phyloP scores from a whole-genome alignment of 1,140 invertebrate species.

The Drosophila nasuta region DNA sequence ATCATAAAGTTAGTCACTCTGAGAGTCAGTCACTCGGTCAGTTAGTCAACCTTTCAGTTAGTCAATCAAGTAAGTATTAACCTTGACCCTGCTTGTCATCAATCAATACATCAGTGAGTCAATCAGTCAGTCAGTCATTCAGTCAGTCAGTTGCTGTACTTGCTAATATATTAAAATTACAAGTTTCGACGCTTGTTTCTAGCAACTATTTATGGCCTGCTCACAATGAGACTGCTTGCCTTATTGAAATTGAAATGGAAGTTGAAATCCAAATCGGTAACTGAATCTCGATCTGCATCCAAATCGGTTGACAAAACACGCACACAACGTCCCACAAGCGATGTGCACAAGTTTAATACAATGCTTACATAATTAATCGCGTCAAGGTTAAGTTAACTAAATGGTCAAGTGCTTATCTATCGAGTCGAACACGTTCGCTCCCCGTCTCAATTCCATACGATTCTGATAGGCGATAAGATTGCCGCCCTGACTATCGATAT shows the following conservation, averaged over 20 bases:
- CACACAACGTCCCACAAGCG: slow-evolving; percentile 6
- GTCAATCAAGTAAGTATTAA: background rate
- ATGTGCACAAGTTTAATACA: background rate
- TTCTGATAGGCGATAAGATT: slow-evolving; percentile 38
- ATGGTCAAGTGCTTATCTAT: slow-evolving; percentile 45
- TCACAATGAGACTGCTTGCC: slow-evolving; percentile 13
- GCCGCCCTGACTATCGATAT: slow-evolving; percentile 26
- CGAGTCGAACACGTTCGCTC: slow-evolving; percentile 6
- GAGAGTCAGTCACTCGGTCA: background rate
- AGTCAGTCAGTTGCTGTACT: background rate
- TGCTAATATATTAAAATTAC: slow-evolving; percentile 15
- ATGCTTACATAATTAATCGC: slow-evolving; percentile 42
- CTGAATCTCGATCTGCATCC: slow-evolving; percentile 20
- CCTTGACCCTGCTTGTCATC: background rate
- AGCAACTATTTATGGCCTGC: slow-evolving; percentile 34
- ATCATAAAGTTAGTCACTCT: background rate
- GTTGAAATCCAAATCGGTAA: slow-evolving; percentile 25
- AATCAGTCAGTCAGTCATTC: slow-evolving; percentile 2
- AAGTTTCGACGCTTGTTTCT: slow-evolving; percentile 4
- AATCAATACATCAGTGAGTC: background rate
- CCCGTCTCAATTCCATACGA: slow-evolving; percentile 11
- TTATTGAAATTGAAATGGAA: slow-evolving; percentile 32
- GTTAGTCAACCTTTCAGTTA: background rate
- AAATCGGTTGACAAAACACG: slow-evolving; percentile 6
- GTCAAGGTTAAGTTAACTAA: slow-evolving; percentile 50